Percentiles rank a stretch among this genome's conserved stretches.
These are phyloP conservation scores for Actinostola sp. DNA, from an alignment of 92 coral and sea anemone species.

Conservation along the genomic window DNA sequence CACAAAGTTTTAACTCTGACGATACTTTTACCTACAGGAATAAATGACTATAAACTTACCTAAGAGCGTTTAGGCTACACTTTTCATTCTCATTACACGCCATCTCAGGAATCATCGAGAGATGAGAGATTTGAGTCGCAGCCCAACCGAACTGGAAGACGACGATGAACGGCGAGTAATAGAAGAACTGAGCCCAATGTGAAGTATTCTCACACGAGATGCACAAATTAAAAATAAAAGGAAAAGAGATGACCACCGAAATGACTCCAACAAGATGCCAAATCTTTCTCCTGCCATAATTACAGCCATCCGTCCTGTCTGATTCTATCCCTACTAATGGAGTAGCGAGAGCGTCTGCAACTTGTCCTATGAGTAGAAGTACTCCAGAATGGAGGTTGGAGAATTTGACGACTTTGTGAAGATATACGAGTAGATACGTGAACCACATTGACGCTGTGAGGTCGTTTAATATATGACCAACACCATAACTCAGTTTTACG, in stretches of 20 bases:
- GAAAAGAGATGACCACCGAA: constrained; percentile 76
- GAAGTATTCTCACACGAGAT: constrained; percentile 69
- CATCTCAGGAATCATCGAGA: constrained; percentile 90
- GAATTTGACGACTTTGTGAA: constrained; percentile 83
- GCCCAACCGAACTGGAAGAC: constrained; percentile 99
- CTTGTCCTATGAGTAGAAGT: constrained; percentile 84
- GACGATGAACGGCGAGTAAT: constrained; percentile 84
- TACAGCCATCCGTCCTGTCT: constrained; percentile 69
- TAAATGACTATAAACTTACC: constrained; percentile 49
- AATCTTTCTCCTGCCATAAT: constrained; percentile 86
- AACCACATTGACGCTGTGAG: constrained; percentile 98
- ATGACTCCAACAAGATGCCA: constrained; percentile 94
- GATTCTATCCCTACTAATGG: constrained; percentile 95
- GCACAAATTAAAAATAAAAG: constrained; percentile 87
- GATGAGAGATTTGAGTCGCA: constrained; percentile 91
- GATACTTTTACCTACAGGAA: no score
- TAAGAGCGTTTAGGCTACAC: constrained; percentile 80
- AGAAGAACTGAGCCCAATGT: constrained; percentile 76
- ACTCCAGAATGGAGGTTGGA: constrained; percentile 80
- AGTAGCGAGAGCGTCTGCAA: constrained; percentile 89
- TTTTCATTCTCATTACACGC: constrained; percentile 78
- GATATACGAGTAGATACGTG: constrained; percentile 83
- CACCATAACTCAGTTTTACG: constrained; percentile 76
- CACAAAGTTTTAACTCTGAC: no score
- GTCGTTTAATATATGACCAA: constrained; percentile 93